A percentile compares a stretch with the other conserved stretches of the same genome.
These are phyloP conservation scores for Scaptomyza flava DNA, from an alignment of 2,888 invertebrate genomes.

Conservation along the genomic window DNA sequence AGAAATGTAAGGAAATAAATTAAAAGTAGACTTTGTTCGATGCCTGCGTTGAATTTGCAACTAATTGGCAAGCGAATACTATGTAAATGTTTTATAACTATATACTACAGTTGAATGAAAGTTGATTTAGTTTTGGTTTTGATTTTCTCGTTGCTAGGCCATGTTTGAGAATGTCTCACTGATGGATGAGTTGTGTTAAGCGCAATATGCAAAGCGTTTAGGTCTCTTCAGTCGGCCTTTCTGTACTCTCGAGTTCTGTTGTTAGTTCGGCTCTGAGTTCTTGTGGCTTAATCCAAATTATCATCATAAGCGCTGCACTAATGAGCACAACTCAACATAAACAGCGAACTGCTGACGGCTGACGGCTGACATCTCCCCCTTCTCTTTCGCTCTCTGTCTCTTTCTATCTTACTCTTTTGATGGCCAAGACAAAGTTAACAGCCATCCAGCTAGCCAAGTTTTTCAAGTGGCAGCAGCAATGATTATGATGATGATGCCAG, in stretches of 20 bases:
- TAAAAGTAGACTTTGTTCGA: neutral
- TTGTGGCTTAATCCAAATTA: slow-evolving; percentile 57
- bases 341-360: slow-evolving; percentile 46
- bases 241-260: too few relatives aligned
- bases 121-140: neutral
- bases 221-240: slow-evolving; percentile 6
- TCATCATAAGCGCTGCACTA: slow-evolving; percentile 69
- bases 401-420: neutral
- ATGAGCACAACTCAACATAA: slow-evolving; percentile 65
- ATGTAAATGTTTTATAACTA: neutral
- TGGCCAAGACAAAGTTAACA: slow-evolving; percentile 47
- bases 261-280: neutral
- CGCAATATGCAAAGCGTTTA: slow-evolving; percentile 26
- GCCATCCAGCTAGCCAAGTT: slow-evolving; percentile 32
- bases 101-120: neutral
- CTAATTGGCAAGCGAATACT: slow-evolving; percentile 1
- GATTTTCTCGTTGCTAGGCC: slow-evolving; percentile 1
- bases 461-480: slow-evolving; percentile 34
- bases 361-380: slow-evolving; percentile 6
- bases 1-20: neutral
- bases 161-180: neutral
- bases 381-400: neutral
- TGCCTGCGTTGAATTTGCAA: neutral
- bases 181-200: slow-evolving; percentile 20
- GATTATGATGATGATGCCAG: slow-evolving; percentile 5